Percentiles rank a stretch among this genome's conserved stretches.
These are phyloP conservation scores for Orthonychiurus folsomi DNA, from an alignment of 2,888 invertebrate species.

Conservation along the genomic window DNA sequence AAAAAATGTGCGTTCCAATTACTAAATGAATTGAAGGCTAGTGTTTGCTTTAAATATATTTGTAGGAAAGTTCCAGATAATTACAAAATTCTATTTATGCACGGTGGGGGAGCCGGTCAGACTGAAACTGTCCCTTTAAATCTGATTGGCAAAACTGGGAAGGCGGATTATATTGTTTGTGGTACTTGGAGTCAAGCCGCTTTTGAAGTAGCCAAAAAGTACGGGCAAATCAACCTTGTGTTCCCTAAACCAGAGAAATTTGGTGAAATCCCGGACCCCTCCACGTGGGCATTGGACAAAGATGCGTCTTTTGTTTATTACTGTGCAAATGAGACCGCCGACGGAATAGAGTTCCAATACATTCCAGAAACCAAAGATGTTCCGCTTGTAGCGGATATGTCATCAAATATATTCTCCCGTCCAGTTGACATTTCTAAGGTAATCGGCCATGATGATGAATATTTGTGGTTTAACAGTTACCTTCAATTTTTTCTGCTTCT, in stretches of 20 bases:
- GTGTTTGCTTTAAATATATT: no score
- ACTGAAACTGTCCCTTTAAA: constrained; percentile 91
- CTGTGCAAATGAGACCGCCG: constrained; percentile 95
- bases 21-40: no score
- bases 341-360: constrained; percentile 83
- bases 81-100: constrained; percentile 85
- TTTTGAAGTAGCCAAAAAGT: constrained; percentile 88
- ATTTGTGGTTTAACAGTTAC: neutral
- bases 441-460: constrained; percentile 21
- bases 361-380: constrained; percentile 72
- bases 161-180: constrained; percentile 77
- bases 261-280: constrained; percentile 62
- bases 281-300: constrained; percentile 72
- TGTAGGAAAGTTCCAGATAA: constrained; percentile 78
- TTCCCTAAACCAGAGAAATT: constrained; percentile 64
- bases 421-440: constrained; percentile 82
- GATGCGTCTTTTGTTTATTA: constrained; percentile 94
- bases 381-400: constrained; percentile 93
- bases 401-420: constrained; percentile 88
- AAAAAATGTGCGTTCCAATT: no score
- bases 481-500: constrained; percentile 11
- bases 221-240: constrained; percentile 79
- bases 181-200: constrained; percentile 72
- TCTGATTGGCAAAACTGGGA: constrained; percentile 66
- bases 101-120: constrained; percentile 91